phyloP scores from a whole-genome alignment of 2,797 vertebrate species.

The Aeoliscus strigatus region DNA sequence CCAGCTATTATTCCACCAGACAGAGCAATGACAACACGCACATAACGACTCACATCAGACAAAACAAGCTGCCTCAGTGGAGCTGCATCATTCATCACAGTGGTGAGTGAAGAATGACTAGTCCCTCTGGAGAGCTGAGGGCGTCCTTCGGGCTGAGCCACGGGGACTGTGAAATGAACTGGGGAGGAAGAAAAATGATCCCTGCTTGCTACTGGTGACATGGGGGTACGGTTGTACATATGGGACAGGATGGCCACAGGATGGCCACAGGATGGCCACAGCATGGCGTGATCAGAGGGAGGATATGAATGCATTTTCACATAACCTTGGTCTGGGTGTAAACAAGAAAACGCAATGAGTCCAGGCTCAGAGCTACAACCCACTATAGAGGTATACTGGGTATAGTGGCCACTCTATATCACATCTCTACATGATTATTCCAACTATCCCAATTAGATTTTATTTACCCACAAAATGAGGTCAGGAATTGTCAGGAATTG shows the following conservation, averaged over 20 bases:
- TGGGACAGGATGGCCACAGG: constrained; percentile 22
- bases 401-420: too few species aligned
- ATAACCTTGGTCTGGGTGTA: constrained; percentile 31
- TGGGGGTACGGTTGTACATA: constrained; percentile 32
- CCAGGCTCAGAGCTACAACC: too few species aligned
- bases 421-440: too few species aligned
- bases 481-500: too few species aligned
- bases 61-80: constrained; percentile 30
- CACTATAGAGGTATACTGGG: too few species aligned
- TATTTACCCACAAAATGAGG: too few species aligned
- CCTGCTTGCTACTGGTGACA: constrained; percentile 31
- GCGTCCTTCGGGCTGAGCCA: constrained; percentile 54
- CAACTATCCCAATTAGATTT: too few species aligned
- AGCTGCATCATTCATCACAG: constrained; percentile 56
- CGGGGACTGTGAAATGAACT: constrained; percentile 33
- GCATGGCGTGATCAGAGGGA: constrained; percentile 7
- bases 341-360: constrained; percentile 25
- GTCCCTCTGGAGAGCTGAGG: constrained; percentile 43
- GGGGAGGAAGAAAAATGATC: constrained; percentile 29
- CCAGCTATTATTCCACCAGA: constrained; percentile 33
- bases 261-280: constrained; percentile 14
- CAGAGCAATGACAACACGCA: constrained; percentile 35
- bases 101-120: constrained; percentile 47
- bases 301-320: constrained; percentile 27
- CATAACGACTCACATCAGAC: constrained; percentile 16